phyloP scores from a whole-genome alignment of 2,888 invertebrate genomes.

The Plebejus anna region DNA sequence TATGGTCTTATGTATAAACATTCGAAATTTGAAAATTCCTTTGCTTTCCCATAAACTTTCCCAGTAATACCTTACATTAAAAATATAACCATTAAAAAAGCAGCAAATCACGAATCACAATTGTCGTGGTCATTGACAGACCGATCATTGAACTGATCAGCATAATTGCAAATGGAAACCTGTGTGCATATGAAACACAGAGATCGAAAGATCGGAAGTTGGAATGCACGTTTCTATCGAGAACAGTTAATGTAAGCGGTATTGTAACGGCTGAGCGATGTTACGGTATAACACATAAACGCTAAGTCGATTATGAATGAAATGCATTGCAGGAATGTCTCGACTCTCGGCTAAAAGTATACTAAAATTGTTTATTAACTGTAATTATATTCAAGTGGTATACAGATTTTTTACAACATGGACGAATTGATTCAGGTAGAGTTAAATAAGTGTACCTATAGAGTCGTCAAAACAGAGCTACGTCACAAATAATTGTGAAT shows the following conservation, averaged over 20 bases:
- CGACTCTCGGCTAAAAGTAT: background rate
- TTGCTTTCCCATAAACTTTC: background rate
- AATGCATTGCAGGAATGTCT: background rate
- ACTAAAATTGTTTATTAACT: background rate
- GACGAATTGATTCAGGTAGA: too few relatives aligned
- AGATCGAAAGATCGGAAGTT: slow-evolving; percentile 23
- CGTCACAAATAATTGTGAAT: too few relatives aligned
- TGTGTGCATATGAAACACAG: slow-evolving; percentile 15
- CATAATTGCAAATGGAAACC: slow-evolving; percentile 11
- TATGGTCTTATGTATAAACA: too few relatives aligned
- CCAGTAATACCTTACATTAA: background rate
- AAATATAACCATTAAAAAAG: too few relatives aligned
- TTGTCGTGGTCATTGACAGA: background rate
- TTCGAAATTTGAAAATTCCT: background rate
- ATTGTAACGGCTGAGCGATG: slow-evolving; percentile 16
- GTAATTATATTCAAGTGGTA: background rate
- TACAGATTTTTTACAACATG: background rate
- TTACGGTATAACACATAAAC: slow-evolving; percentile 21
- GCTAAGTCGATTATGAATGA: slow-evolving; percentile 14
- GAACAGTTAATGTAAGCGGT: slow-evolving; percentile 13
- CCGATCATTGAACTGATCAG: background rate
- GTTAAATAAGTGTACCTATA: too few relatives aligned
- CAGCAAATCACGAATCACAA: background rate
- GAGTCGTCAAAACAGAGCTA: too few relatives aligned
- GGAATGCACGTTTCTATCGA: slow-evolving; percentile 29